Evolutionary conservation across 2,797 vertebrate genomes (phyloP), one percentile per base, ranked within the genome.

Genomic region (Clarias platycephalus): DNA sequence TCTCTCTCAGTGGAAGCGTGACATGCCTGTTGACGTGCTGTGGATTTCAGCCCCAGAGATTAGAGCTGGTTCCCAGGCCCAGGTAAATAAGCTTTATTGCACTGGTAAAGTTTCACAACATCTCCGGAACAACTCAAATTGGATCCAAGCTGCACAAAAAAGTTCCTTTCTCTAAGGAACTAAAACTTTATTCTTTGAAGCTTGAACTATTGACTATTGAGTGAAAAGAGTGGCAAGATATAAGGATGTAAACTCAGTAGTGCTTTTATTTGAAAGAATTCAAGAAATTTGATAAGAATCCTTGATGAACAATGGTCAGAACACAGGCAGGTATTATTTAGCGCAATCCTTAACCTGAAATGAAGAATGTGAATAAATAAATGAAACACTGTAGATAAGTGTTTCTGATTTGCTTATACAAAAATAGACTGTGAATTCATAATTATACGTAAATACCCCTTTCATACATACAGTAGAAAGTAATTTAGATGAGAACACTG

Each of bases 81-180:
- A 86, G 81, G 85, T 85, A 70, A 82, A 79, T 81, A 81, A 72
- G 66, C 34, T 44, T 68, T 75, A 77, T 53, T 87, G 49, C 34
- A n/a, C 26, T 8, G 24, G 66, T 26, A 24, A n/a, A 83, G 72
- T 49, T 79, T 66, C 62, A 76, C 20, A 75, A 26, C 53, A 79
- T 44, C 31, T 53, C 64, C 12, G 28, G 67, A 68, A 22, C 28
- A 31, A 57, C 57, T 58, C 7, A 31, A 75, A 75, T 49, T 75
- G n/a, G 40, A 72, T 53, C 40, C 70, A 53, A 74, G 55, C n/a
- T 55, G 7, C n/a, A 55, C 16, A 13, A 58, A 83, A 40, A 58
- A 74, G 44, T 79, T 78, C 67, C 31, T 68, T 26, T 34, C 62
- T 60, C 49, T 40, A 64, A 64, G 70, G 28, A 72, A n/a, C 1